phyloP scores from a whole-genome alignment of 2,888 invertebrate genomes.

The Sesia apiformis region DNA sequence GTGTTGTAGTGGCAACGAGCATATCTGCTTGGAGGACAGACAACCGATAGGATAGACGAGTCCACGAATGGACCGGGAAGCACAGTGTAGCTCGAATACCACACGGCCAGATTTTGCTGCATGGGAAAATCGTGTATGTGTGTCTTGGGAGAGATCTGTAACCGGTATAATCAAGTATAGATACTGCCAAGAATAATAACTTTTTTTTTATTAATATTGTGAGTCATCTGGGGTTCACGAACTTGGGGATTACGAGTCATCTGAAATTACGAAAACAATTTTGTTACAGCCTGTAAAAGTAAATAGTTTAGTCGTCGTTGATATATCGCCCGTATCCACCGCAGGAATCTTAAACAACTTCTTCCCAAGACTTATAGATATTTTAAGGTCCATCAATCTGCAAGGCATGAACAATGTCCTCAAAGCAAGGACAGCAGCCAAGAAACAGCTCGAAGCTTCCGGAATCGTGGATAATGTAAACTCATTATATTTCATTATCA shows the following conservation, averaged over 20 bases:
- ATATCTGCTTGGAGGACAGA: too few species aligned
- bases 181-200: background rate
- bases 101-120: too few species aligned
- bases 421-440: slow-evolving; percentile 71
- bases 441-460: slow-evolving; percentile 21
- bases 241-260: too few species aligned
- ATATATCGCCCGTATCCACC: slow-evolving; percentile 77
- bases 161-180: background rate
- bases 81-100: too few species aligned
- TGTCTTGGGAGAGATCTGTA: background rate
- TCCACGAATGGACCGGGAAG: too few species aligned
- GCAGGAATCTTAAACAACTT: slow-evolving; percentile 66
- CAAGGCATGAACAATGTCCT: slow-evolving; percentile 67
- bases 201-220: background rate
- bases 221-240: too few species aligned
- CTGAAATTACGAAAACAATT: background rate
- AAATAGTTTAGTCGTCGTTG: slow-evolving; percentile 78
- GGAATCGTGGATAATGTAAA: slow-evolving; percentile 20
- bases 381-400: slow-evolving; percentile 75
- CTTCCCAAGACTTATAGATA: slow-evolving; percentile 64
- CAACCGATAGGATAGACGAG: too few species aligned
- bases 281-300: slow-evolving; percentile 67
- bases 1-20: too few species aligned
- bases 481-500: slow-evolving; percentile 28
- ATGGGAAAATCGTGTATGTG: too few species aligned